Evolutionary conservation across 2,797 vertebrate species (phyloP), one percentile per base, ranked within the genome.

Genomic region (Tokudaia tokunoshimensis): DNA sequence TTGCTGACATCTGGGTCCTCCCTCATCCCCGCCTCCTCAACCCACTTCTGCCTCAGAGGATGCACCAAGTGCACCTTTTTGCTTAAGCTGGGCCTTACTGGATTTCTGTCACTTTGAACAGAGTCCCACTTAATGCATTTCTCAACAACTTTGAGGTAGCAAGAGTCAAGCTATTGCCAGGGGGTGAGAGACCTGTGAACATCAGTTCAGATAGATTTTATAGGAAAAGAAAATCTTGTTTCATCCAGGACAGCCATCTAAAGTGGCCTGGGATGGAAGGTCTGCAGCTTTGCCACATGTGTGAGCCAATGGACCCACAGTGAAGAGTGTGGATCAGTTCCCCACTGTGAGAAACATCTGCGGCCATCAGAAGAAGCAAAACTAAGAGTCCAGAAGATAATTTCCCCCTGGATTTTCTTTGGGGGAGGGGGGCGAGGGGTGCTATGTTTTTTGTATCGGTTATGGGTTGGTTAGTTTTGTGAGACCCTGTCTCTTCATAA

Each of bases 221-320:
- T 13, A 50, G 72, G 44, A 19, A 22, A 47, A 67, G 50, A 61
- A 91, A 94, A 31, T 50, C 67, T 41, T 65, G 31, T 75, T 90
- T 31, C 67, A 6, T 17, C 19, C 24, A 5, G 37, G 59, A 70
- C 17, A 59, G 78, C 34, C 50, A 31, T 89, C 89, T 79, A 37
- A 26, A 41, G 37, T 24, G 63, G 61, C 76, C 61, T 65, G 3
- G 41, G 47, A 61, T 76, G 50, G 57, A 67, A 72, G 81, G 75
- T 34, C 50, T 83, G 57, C 12, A 37, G 34, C 13, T 14, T 75
- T 2, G 72, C 17, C 24, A 9, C 34, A 6, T 12, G 20, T 0
- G 0, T 11, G 57, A 17, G 47, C 37, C n/a, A 13, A 0, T 44
- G 34, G 9, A 6, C 59, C 41, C 57, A 17, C 9, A 0, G 9